Percentiles rank a stretch among this genome's conserved stretches.
phyloP scores from a whole-genome alignment of 2,888 invertebrate genomes.

The Atrina japonica region DNA sequence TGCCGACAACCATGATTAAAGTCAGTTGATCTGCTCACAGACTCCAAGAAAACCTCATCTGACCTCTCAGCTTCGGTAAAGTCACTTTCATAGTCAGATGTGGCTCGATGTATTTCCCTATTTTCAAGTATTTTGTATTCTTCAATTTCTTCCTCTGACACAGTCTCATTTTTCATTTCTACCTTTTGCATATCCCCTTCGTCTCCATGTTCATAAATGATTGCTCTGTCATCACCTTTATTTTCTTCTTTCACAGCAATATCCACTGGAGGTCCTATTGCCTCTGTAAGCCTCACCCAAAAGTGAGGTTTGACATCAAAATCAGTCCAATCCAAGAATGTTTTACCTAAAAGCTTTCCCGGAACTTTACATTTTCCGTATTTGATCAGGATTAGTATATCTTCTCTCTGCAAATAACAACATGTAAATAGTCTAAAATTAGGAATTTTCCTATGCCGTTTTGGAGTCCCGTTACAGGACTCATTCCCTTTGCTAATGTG shows the following conservation, averaged over 20 bases:
- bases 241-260: not conserved
- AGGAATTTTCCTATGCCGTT: no score
- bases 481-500: no score
- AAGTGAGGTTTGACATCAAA: constrained; percentile 57
- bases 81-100: constrained; percentile 25
- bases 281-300: constrained; percentile 57
- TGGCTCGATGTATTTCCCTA: not conserved
- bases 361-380: constrained; percentile 60
- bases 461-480: no score
- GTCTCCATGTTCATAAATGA: not conserved
- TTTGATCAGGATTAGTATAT: constrained; percentile 58
- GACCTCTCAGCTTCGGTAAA: constrained; percentile 4
- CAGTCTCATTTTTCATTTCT: not conserved
- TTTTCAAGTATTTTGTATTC: not conserved
- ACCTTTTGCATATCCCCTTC: not conserved
- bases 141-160: not conserved
- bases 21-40: not conserved
- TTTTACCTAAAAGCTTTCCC: constrained; percentile 60
- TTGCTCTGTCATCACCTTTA: not conserved
- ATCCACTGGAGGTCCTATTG: constrained; percentile 57
- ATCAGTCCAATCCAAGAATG: constrained; percentile 64
- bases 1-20: not conserved
- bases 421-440: no score
- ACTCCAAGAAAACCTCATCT: constrained; percentile 14
- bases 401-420: constrained; percentile 54